A percentile compares a stretch with the other conserved stretches of the same genome.
These are phyloP conservation scores for Xiphophorus birchmanni DNA, from an alignment of 2,797 vertebrate genomes.

Conservation along the genomic window DNA sequence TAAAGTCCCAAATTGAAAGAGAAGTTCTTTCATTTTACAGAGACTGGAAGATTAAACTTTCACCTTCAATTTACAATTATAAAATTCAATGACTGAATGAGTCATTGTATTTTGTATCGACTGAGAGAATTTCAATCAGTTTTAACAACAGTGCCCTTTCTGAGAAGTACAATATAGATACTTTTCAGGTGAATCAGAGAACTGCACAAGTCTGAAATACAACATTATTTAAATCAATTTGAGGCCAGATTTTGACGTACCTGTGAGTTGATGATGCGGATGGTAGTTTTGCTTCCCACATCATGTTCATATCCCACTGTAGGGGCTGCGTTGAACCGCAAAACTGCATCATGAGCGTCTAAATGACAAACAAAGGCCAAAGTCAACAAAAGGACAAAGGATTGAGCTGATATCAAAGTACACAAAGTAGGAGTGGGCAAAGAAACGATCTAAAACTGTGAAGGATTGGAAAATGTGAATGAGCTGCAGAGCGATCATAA, in stretches of 20 bases:
- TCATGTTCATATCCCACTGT: conserved; percentile 93
- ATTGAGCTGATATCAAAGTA: neutral
- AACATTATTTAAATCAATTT: conserved; percentile 1
- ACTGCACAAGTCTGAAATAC: neutral
- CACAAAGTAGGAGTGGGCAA: neutral
- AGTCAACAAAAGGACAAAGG: neutral
- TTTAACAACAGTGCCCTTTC: neutral
- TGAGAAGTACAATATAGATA: neutral
- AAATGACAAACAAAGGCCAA: conserved; percentile 36
- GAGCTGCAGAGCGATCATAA: neutral
- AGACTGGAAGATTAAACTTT: neutral
- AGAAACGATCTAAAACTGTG: neutral
- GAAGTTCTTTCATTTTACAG: neutral
- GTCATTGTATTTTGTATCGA: neutral
- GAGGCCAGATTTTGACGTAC: conserved; percentile 73
- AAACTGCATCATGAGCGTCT: conserved; percentile 95
- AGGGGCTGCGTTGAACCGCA: conserved; percentile 96
- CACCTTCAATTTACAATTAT: neutral
- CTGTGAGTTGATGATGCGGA: conserved; percentile 98
- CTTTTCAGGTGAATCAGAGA: neutral
- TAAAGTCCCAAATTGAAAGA: neutral
- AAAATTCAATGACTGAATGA: neutral
- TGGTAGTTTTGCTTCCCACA: conserved; percentile 95
- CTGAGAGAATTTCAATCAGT: neutral
- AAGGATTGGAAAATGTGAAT: neutral